Conservation (phyloP, 2,888 invertebrate genomes). For the Eumerus sabulonum region DNA sequence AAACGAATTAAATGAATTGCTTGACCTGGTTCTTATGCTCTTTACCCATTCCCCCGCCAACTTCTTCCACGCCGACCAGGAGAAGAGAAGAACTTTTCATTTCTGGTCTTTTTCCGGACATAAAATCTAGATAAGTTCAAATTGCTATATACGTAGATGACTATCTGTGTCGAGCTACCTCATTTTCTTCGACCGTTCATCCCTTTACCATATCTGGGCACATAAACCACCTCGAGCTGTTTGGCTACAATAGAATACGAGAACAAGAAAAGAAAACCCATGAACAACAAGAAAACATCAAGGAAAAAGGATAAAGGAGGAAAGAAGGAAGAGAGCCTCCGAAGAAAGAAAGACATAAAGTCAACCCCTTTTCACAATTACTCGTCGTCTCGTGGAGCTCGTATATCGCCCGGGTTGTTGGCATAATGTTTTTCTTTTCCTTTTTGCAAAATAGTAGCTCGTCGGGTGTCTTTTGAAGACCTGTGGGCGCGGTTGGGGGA, state of each 20-base stretch:
- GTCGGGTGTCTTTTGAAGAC: background rate
- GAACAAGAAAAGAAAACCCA: slow-evolving; percentile 14
- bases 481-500: background rate
- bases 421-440: slow-evolving; percentile 30
- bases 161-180: slow-evolving; percentile 3
- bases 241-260: slow-evolving; percentile 29
- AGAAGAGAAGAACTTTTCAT: slow-evolving; percentile 31
- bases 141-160: slow-evolving; percentile 31
- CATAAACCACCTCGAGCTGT: slow-evolving; percentile 18
- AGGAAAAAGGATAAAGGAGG: background rate
- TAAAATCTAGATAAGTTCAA: slow-evolving; percentile 55
- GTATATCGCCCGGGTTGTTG: background rate
- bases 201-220: slow-evolving; percentile 27
- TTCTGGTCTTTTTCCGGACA: slow-evolving; percentile 47
- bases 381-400: slow-evolving; percentile 30
- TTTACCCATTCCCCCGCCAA: background rate
- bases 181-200: background rate
- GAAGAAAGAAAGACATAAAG: slow-evolving; percentile 46
- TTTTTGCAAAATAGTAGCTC: slow-evolving; percentile 1
- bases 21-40: slow-evolving; percentile 51
- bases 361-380: slow-evolving; percentile 55
- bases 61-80: no score
- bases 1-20: slow-evolving; percentile 59
- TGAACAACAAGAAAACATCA: slow-evolving; percentile 3
- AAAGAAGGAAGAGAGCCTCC: background rate